Evolutionary conservation across 2,797 vertebrate genomes (phyloP), one percentile per base, ranked within the genome.

Genomic region (Cossypha caffra): DNA sequence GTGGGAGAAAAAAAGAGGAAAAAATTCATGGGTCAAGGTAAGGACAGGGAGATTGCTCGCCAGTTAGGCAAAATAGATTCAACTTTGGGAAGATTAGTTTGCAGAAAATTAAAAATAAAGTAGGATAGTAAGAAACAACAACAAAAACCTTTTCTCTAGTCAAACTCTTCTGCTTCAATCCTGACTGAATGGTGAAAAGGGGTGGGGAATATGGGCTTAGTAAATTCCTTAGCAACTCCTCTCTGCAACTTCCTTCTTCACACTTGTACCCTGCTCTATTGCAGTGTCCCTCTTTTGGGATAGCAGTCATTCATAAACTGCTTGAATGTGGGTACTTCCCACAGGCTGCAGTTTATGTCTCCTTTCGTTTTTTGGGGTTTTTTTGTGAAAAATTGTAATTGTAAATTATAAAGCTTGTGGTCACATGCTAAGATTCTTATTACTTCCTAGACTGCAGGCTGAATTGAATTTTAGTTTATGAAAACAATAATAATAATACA

Each of bases 171-270:
- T 47, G 38, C 9, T 21, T 47, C 14, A 5, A 19, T 50, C 13
- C 23, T 21, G 18, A 26, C 3, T 7, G 13, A 50, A 26, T 1
- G 1, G 4, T 33, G 5, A 16, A 62, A 24, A 3, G 3, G 1
- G 8, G 2, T 45, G n/a, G 19, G 28, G 19, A 69, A 45, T 35
- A 33, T 5, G 1, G 14, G 16, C 19, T 71, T 33, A 64, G 21
- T 42, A 21, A 31, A 9, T 51, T 64, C 4, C 3, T 23, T 37
- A 25, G n/a, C 26, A 69, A 3, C 7, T 69, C 11, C 16, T 61
- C 16, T 74, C 38, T 92, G 17, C 8, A 16, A 8, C 35, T 52
- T 29, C 5, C 21, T 43, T 84, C 57, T 31, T 29, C 50, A 35
- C 25, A 5, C 7, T 35, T 76, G 25, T 47, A 9, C 18, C 6